Evolutionary conservation across 1,140 invertebrate genomes (phyloP), one percentile per base, ranked within the genome.

Genomic region (Drosophila chauvacae): DNA sequence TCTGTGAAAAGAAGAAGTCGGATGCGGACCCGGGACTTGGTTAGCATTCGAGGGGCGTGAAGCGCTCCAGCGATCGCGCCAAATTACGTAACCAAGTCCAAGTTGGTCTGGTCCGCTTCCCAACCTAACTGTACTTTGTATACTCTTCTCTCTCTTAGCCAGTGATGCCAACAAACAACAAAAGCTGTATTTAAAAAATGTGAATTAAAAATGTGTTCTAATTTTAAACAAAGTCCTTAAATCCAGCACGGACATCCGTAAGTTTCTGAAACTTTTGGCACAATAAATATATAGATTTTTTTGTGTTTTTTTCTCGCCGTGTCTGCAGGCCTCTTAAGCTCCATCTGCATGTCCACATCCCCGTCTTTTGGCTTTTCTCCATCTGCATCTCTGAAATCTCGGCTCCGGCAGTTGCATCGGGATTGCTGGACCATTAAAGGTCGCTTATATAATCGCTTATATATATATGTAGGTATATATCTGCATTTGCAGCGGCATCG

Each of bases 371-470:
- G 23, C 23, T 59, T 55, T 62, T 55, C 33, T 23, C 45, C 45
- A 69, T 47, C 33, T 61, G 39, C 26, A 56, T 48, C 42, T 63
- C 14, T 44, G 51, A 48, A 48, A 65, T 62, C 65, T 66, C 45
- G 60, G 48, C 77, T 51, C 50, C 28, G 50, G 50, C 50, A 28
- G 50, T 28, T 88, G 86, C 81, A 81, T 76, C 68, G 66, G 80
- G 86, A 85, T 87, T 69, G 87, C 90, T 91, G 90, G 90, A 91
- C 90, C 90, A 91, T 90, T 91, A 91, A 91, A 91, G 90, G 90
- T 91, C 90, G 87, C 78, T 91, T 91, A 82, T 78, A 84, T 87
- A 86, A 82, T 88, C 80, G 53, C 33, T 45, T 45, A 45, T 45
- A 45, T 33, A 45, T 33, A 51, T 91, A 85, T 91, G 80, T 85